Conservation (phyloP, 1,140 invertebrate species). For the Bacillus rossius region DNA sequence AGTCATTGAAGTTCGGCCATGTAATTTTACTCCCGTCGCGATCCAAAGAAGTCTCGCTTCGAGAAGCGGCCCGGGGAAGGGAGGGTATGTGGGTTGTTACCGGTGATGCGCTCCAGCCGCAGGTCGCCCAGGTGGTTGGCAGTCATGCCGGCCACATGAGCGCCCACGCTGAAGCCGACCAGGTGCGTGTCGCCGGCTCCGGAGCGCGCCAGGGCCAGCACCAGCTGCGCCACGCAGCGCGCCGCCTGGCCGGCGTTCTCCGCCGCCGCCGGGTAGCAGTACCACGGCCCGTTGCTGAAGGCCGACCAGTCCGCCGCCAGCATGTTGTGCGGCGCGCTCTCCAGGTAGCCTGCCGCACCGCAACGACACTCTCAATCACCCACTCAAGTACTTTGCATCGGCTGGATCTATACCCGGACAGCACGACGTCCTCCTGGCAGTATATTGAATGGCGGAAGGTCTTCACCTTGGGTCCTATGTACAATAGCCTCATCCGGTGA, state of each 20-base stretch:
- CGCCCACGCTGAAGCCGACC: slow-evolving; percentile 65
- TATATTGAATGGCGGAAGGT: no score
- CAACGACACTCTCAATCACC: no score
- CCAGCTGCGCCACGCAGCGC: slow-evolving; percentile 50
- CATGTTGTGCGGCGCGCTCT: slow-evolving; percentile 53
- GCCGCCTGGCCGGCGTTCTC: slow-evolving; percentile 58
- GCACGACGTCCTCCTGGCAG: no score
- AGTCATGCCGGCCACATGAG: slow-evolving; percentile 53
- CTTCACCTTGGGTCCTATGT: no score
- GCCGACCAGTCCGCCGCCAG: slow-evolving; percentile 61
- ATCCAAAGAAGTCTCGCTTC: no score
- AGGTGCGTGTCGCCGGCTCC: slow-evolving; percentile 52
- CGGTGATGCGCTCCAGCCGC: slow-evolving; percentile 54
- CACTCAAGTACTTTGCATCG: no score
- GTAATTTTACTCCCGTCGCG: no score
- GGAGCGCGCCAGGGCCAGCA: slow-evolving; percentile 43
- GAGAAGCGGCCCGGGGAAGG: no score
- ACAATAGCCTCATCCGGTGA: no score
- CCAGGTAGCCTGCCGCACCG: slow-evolving; percentile 8
- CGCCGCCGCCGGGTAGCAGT: slow-evolving; percentile 59
- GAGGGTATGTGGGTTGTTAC: no score
- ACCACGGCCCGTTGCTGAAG: slow-evolving; percentile 44
- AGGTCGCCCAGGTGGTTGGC: slow-evolving; percentile 47
- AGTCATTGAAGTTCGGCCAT: no score
- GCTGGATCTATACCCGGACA: no score